Evolutionary conservation across 2,888 invertebrate species (phyloP), one percentile per base, ranked within the genome.

Genomic region (Nycteola revayana): DNA sequence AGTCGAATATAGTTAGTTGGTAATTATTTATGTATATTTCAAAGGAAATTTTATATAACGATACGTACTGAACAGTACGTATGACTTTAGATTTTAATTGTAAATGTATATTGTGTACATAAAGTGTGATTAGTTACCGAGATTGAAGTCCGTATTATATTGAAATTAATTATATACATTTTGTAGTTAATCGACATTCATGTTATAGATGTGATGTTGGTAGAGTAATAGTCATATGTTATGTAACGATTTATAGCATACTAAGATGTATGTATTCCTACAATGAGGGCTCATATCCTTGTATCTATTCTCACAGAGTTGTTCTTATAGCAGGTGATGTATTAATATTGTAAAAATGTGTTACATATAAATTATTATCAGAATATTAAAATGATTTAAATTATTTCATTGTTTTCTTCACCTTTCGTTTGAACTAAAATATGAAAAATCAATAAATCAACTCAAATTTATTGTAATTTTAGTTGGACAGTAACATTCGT

Each of bases 1-100:
- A 82, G 79, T 82, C 77, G 75, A 83, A 82, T 82, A 84, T 76
- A 68, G 51, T 47, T 75, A 83, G 76, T 62, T 51, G 60, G 73
- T 80, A 76, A 66, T 66, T 81, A 87, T 85, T 82, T 85, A 84
- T 80, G 67, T 79, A 80, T 80, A 80, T 78, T 75, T 71, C 71
- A 76, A 68, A 75, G 68, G 66, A 70, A 78, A 61, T 66, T 77
- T 75, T 83, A 79, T 81, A 71, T 69, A 65, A 66, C 60, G 22
- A 56, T 61, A 62, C 56, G 49, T 61, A 49, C 37, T 21, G 3
- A 21, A 21, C 3, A 14, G 21, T 21, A 42, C 49, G 49, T 57
- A 57, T 41, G 55, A 61, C 58, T 45, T 55, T 58, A 65, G 49
- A 50, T 38, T 43, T 55, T 52, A 38, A 45, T 35, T 39, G 38